A percentile compares a stretch with the other conserved stretches of the same genome.
These are phyloP conservation scores for Microdon myrmicae DNA, from an alignment of 2,888 invertebrate genomes.

Conservation along the genomic window DNA sequence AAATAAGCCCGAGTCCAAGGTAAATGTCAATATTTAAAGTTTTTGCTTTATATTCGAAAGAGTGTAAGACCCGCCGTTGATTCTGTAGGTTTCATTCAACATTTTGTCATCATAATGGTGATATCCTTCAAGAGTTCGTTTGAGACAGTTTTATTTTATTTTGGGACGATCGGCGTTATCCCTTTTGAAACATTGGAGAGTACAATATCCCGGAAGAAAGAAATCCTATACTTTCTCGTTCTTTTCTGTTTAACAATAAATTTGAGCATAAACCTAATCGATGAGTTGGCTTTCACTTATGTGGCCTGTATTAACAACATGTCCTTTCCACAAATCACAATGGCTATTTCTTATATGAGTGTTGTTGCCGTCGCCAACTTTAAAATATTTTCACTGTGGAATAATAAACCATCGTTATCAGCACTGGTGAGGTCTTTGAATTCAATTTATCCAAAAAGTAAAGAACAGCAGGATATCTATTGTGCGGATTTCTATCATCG, in stretches of 20 bases:
- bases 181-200: too few species aligned
- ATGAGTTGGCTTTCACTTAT: constrained; percentile 58
- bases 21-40: too few species aligned
- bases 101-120: too few species aligned
- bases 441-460: constrained; percentile 55
- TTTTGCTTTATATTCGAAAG: too few species aligned
- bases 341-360: constrained; percentile 58
- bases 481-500: constrained; percentile 31
- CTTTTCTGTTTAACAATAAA: constrained; percentile 56
- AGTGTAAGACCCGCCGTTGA: too few species aligned
- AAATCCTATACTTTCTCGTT: too few species aligned
- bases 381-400: constrained; percentile 58
- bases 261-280: constrained; percentile 54
- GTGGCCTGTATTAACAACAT: constrained; percentile 55
- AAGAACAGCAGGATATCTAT: constrained; percentile 48
- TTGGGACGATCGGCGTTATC: too few species aligned
- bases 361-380: constrained; percentile 57
- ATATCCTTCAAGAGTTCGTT: too few species aligned
- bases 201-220: too few species aligned
- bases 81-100: too few species aligned
- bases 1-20: too few species aligned
- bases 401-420: constrained; percentile 53
- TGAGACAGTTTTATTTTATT: too few species aligned
- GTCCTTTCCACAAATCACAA: constrained; percentile 60
- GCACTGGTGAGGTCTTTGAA: constrained; percentile 54